These are phyloP conservation scores for Pherbina coryleti DNA, from an alignment of 2,888 invertebrate genomes.

Conservation along the genomic window DNA sequence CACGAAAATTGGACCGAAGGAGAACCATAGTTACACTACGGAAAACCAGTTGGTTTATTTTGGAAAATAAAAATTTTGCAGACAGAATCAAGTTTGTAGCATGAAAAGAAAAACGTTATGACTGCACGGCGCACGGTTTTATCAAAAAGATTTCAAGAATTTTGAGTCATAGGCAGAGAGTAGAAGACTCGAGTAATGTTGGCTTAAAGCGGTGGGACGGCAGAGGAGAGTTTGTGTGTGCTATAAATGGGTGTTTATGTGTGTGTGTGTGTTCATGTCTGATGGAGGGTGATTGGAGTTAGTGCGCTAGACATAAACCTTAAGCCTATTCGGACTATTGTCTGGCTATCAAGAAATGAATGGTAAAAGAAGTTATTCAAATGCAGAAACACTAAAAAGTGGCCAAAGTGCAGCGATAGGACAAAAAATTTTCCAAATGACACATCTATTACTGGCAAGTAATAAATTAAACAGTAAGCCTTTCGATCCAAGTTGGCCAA, in stretches of 20 bases:
- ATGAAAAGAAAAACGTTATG: not conserved
- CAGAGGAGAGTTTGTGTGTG: not conserved
- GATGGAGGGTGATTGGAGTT: not conserved
- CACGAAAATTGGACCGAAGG: constrained; percentile 4
- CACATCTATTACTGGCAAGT: too few species aligned
- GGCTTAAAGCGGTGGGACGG: not conserved
- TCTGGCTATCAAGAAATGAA: too few species aligned
- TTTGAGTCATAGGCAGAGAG: constrained; percentile 16
- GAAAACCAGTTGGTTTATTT: constrained; percentile 13
- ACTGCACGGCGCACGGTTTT: not conserved
- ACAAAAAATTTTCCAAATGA: not conserved
- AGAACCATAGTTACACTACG: constrained; percentile 46
- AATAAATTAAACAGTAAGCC: too few species aligned
- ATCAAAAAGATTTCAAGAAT: constrained; percentile 6
- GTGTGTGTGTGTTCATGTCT: too few species aligned
- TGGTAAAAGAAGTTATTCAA: not conserved
- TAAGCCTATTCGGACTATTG: not conserved
- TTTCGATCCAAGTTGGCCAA: too few species aligned
- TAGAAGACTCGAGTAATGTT: not conserved
- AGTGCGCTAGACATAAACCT: not conserved
- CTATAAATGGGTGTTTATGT: not conserved
- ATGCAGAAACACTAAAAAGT: not conserved
- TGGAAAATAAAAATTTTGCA: not conserved
- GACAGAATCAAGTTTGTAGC: not conserved
- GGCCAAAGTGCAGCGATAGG: not conserved